These are phyloP conservation scores for Ischnus inquisitorius DNA, from an alignment of 2,888 invertebrate genomes.

Conservation along the genomic window DNA sequence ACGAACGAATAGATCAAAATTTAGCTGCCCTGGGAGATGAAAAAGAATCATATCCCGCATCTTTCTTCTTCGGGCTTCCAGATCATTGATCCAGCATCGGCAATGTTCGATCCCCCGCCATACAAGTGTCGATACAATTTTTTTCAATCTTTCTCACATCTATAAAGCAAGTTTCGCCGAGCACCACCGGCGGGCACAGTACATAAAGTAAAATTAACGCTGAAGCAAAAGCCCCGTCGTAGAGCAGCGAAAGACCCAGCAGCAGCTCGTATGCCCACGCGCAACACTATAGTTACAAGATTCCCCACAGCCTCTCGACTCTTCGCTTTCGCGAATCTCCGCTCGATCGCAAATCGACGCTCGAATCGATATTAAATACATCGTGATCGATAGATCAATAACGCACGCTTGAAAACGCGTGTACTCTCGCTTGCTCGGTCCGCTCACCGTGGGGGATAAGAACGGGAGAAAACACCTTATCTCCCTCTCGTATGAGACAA, in stretches of 20 bases:
- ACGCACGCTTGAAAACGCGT: slow-evolving; percentile 76
- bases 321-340: neutral
- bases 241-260: slow-evolving; percentile 7
- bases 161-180: neutral
- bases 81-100: neutral
- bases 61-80: neutral
- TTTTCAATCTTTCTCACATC: neutral
- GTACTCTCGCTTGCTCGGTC: slow-evolving; percentile 75
- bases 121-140: neutral
- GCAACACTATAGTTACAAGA: neutral
- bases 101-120: neutral
- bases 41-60: neutral
- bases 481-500: slow-evolving; percentile 18
- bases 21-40: neutral
- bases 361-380: slow-evolving; percentile 68
- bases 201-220: slow-evolving; percentile 28
- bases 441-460: slow-evolving; percentile 52
- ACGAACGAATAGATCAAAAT: no score
- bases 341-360: slow-evolving; percentile 1
- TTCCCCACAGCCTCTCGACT: slow-evolving; percentile 2
- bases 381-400: slow-evolving; percentile 80
- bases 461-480: neutral
- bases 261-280: slow-evolving; percentile 56
- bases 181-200: neutral
- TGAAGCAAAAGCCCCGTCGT: neutral